Evolutionary conservation across 92 coral and sea anemone species (phyloP).

Genomic region (Isaurus tuberculatus): DNA sequence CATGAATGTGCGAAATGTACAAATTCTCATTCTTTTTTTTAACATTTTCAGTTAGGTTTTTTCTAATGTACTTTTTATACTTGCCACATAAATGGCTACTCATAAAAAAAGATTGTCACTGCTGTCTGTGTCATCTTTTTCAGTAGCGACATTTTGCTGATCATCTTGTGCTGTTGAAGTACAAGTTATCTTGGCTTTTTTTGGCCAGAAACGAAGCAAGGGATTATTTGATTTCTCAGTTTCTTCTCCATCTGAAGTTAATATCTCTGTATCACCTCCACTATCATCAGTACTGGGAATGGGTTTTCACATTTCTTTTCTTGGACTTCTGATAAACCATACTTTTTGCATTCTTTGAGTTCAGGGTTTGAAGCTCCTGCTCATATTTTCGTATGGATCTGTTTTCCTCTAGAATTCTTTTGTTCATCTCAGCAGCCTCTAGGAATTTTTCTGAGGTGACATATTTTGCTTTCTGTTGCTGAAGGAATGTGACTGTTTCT

Average conservation of each 20-base stretch:
- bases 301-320: constrained; percentile 11
- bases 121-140: not conserved
- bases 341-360: constrained; percentile 9
- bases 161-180: not conserved
- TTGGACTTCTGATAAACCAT: not conserved
- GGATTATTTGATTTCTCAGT: not conserved
- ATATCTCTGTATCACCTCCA: constrained; percentile 47
- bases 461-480: constrained; percentile 60
- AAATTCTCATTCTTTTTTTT: constrained; percentile 6
- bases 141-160: not conserved
- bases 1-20: constrained; percentile 51
- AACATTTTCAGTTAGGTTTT: constrained; percentile 57
- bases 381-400: constrained; percentile 32
- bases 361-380: constrained; percentile 50
- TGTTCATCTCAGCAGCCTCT: constrained; percentile 65
- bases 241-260: constrained; percentile 5
- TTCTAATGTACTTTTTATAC: constrained; percentile 55
- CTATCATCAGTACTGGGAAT: not conserved
- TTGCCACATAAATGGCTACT: constrained; percentile 13
- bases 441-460: constrained; percentile 58
- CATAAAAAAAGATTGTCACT: not conserved
- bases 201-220: not conserved
- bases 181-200: not conserved
- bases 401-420: constrained; percentile 51
- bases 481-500: constrained; percentile 51